Percentiles rank a stretch among this genome's conserved stretches.
Evolutionary conservation across 2,888 invertebrate species (phyloP).

Genomic region (Tricholauxania praeusta): DNA sequence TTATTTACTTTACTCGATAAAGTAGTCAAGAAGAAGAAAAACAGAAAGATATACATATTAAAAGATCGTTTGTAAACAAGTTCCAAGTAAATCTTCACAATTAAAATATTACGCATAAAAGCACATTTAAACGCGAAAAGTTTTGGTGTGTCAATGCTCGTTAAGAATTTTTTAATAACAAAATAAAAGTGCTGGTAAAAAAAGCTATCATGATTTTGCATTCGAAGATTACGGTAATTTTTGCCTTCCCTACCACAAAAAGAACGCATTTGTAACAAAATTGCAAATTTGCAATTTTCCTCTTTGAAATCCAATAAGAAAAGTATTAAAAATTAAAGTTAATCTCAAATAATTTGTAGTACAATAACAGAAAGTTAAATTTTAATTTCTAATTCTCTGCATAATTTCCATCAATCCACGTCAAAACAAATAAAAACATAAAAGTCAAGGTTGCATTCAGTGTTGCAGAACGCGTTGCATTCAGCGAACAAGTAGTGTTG

Average conservation of each 20-base stretch:
- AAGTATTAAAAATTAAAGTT: slow-evolving; percentile 32
- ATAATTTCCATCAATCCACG: not conserved
- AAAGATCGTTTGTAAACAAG: not conserved
- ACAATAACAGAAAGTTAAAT: slow-evolving; percentile 14
- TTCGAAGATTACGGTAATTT: slow-evolving; percentile 60
- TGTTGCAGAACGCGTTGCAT: not conserved
- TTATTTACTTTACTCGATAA: too few species aligned
- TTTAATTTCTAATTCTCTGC: not conserved
- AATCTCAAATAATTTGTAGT: slow-evolving; percentile 11
- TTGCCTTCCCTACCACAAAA: slow-evolving; percentile 61
- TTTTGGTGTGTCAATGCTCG: too few species aligned
- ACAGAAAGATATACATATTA: not conserved
- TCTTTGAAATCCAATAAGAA: slow-evolving; percentile 37
- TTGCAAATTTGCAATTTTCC: slow-evolving; percentile 17
- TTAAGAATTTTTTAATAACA: too few species aligned
- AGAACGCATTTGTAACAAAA: slow-evolving; percentile 58
- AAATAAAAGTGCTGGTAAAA: not conserved
- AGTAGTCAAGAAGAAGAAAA: not conserved
- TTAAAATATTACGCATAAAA: not conserved
- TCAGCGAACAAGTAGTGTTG: slow-evolving; percentile 27
- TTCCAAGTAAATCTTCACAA: not conserved
- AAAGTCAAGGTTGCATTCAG: slow-evolving; percentile 34
- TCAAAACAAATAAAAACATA: slow-evolving; percentile 2
- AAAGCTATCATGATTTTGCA: not conserved
- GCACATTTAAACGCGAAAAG: not conserved